phyloP scores from a whole-genome alignment of 2,797 vertebrate species.

The Falco berigora region DNA sequence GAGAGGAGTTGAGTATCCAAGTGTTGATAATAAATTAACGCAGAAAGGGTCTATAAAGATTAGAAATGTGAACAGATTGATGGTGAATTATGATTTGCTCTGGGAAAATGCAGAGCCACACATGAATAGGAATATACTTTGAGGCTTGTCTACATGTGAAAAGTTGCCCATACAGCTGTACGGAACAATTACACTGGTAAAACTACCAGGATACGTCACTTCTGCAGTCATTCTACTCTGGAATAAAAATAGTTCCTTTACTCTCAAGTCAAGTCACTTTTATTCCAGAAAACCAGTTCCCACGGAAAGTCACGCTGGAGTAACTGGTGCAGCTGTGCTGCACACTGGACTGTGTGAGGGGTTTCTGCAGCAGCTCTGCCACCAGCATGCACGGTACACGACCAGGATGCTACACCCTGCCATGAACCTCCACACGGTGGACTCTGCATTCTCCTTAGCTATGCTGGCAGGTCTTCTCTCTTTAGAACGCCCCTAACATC shows the following conservation, averaged over 20 bases:
- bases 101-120: not conserved
- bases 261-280: not conserved
- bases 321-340: not conserved
- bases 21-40: constrained; percentile 8
- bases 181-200: not conserved
- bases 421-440: fast-evolving
- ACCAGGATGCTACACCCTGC: not conserved
- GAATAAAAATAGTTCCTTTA: not conserved
- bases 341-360: not conserved
- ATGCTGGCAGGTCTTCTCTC: not conserved
- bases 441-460: not conserved
- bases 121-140: not conserved
- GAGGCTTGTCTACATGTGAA: not conserved
- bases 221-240: not conserved
- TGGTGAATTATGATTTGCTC: not conserved
- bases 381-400: fast-evolving
- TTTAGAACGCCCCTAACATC: not conserved
- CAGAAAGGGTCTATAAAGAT: not conserved
- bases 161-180: not conserved
- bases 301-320: not conserved
- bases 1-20: not conserved
- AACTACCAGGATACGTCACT: not conserved
- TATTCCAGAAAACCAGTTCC: not conserved
- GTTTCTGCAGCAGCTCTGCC: not conserved
- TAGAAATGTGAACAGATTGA: not conserved